phyloP scores from a whole-genome alignment of 2,888 invertebrate species.

The Escarpia spicata region DNA sequence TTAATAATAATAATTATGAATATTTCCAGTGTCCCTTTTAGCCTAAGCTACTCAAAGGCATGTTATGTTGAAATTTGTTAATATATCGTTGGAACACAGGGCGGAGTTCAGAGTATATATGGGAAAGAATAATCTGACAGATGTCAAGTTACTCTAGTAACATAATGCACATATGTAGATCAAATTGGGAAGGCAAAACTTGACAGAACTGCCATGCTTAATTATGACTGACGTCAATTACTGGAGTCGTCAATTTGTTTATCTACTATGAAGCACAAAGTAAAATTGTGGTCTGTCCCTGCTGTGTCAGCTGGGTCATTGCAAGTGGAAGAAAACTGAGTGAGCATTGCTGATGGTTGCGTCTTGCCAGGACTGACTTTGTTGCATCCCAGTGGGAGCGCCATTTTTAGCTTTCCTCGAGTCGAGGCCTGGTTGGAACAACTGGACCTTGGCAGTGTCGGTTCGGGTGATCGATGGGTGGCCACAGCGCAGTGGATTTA shows the following conservation, averaged over 20 bases:
- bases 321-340: neutral
- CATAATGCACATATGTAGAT: no score
- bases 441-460: conserved; percentile 6
- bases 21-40: no score
- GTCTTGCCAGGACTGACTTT: neutral
- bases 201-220: no score
- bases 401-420: neutral
- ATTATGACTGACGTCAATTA: no score
- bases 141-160: no score
- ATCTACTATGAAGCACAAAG: neutral
- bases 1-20: no score
- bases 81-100: no score
- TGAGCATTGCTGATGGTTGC: neutral
- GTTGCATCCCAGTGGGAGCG: neutral
- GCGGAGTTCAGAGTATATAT: no score
- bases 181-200: no score
- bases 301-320: neutral
- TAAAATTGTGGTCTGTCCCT: neutral
- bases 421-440: neutral
- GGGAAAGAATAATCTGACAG: no score
- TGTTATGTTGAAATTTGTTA: no score
- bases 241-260: neutral
- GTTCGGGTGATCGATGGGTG: neutral
- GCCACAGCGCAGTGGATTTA: neutral
- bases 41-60: no score